A percentile compares a stretch with the other conserved stretches of the same genome.
These are phyloP conservation scores for Esox lucius DNA, from an alignment of 2,797 vertebrate genomes.

Conservation along the genomic window DNA sequence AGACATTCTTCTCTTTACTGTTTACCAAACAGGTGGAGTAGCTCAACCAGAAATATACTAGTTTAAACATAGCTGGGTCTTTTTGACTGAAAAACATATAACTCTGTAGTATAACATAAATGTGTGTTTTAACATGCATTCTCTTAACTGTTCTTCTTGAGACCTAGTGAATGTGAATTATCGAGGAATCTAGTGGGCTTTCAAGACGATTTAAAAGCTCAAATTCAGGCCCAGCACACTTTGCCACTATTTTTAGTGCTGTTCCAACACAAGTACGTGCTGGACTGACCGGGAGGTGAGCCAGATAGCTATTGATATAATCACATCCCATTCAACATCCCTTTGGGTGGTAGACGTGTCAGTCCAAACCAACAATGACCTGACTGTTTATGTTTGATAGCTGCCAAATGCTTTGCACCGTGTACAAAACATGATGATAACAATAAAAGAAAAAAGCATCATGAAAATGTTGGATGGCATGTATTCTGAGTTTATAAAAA, in stretches of 20 bases:
- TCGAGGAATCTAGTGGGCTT: conserved; percentile 16
- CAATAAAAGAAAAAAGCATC: not conserved
- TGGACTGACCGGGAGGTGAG: conserved; percentile 46
- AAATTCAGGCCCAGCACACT: conserved; percentile 30
- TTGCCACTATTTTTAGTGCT: conserved; percentile 47
- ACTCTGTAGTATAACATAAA: not conserved
- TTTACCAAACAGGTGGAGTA: not conserved
- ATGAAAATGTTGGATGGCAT: not conserved
- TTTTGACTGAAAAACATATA: not conserved
- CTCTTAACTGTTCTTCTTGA: not conserved
- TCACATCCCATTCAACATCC: conserved; percentile 47
- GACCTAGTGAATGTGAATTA: conserved; percentile 11
- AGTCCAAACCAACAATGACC: conserved; percentile 27
- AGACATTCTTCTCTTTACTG: not conserved
- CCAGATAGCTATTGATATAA: conserved; percentile 56
- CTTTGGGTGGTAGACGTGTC: conserved; percentile 48
- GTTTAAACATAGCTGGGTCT: not conserved
- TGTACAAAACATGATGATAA: conserved; percentile 30
- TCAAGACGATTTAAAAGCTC: conserved; percentile 9
- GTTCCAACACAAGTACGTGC: conserved; percentile 34
- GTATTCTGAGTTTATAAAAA: not conserved
- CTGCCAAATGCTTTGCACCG: conserved; percentile 28
- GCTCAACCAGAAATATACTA: not conserved
- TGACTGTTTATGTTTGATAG: conserved; percentile 32
- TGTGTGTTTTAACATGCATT: not conserved